Base-by-base conservation (phyloP, 2,113 vertebrate genomes). In the Notarius lentiginosus region DNA sequence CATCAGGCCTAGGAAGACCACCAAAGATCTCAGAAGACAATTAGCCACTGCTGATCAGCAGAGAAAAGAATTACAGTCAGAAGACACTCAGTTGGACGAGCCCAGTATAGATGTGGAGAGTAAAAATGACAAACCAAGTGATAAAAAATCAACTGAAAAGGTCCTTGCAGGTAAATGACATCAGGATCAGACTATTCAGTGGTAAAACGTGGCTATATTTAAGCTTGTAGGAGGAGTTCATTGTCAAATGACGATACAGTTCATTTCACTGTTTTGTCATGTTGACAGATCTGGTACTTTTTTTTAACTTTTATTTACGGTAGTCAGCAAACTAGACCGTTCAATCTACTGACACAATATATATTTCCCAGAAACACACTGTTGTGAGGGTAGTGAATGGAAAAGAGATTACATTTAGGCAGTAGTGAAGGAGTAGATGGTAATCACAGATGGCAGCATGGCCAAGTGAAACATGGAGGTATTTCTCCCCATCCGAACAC, bases 61-160 rank as follows among this genome's bases (percentile, higher is more conserved):
- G 82, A 89, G 84, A 80, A 87, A 58, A 61, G 84, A 88, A 47
- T 1, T 49, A 2, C 55, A 77, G 70, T 56, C 55, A 5, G 90
- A 87, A 12, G 87, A 49, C 7, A 65, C 58, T 70, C 88, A 93
- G 87, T 89, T 90, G 79, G 95, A 95, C 5, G 90, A 92, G 22
- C 92, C 93, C 0, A 82, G 30, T 4, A 83, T 72, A 30, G 90
- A 47, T 49, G 82, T 76, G 53, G 89, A 89, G 24, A 82, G 75
- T 5, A 89, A 90, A 34, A 91, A 86, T 79, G 34, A 84, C 0
- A 95, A 95, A 89, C 79, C 91, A 41, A 94, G 94, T 88, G 92
- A 91, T 89, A 96, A 94, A 91, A 96, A 95, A 89, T 93, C 94
- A 53, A 91, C 94, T 12, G 93, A 95, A 83, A 94, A 94, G 58